A percentile compares a stretch with the other conserved stretches of the same genome.
Conservation (phyloP, 2,888 invertebrate genomes). For the Caenorhabditis auriculariae region DNA sequence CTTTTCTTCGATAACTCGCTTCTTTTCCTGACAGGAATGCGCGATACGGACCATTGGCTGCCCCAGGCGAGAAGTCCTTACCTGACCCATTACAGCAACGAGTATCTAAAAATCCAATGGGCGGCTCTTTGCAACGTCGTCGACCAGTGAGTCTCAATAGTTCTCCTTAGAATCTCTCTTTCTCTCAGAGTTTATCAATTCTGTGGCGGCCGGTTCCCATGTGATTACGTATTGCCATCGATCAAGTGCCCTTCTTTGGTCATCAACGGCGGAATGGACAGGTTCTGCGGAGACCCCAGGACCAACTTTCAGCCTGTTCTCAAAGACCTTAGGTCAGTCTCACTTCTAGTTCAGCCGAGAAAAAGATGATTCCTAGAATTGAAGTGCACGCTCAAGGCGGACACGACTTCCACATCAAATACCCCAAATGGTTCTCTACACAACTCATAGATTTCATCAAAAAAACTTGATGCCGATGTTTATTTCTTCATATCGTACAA, state of each 20-base stretch:
- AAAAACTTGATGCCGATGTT: background rate
- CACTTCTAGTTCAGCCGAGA: background rate
- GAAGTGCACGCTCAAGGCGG: conserved; percentile 60
- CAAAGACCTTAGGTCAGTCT: conserved; percentile 35
- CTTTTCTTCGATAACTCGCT: background rate
- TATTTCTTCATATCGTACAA: too few species aligned
- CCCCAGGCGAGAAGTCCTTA: conserved; percentile 51
- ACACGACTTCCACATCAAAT: conserved; percentile 61
- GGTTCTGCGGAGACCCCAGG: conserved; percentile 58
- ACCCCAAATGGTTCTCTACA: conserved; percentile 58
- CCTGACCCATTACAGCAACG: conserved; percentile 54
- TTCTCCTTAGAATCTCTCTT: background rate
- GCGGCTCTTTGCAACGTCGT: conserved; percentile 62
- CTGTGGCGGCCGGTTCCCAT: conserved; percentile 58
- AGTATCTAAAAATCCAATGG: conserved; percentile 57
- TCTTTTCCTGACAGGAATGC: conserved; percentile 44
- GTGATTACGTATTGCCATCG: conserved; percentile 46
- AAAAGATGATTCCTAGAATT: conserved; percentile 31
- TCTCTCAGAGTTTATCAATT: conserved; percentile 54
- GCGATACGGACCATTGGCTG: conserved; percentile 61
- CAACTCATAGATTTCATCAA: conserved; percentile 39
- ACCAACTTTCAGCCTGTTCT: conserved; percentile 41
- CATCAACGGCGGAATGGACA: conserved; percentile 53
- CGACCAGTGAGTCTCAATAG: conserved; percentile 38
- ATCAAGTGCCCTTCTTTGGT: conserved; percentile 53